These are phyloP conservation scores for Sphecodes monilicornis DNA, from an alignment of 2,888 invertebrate species.

Conservation along the genomic window DNA sequence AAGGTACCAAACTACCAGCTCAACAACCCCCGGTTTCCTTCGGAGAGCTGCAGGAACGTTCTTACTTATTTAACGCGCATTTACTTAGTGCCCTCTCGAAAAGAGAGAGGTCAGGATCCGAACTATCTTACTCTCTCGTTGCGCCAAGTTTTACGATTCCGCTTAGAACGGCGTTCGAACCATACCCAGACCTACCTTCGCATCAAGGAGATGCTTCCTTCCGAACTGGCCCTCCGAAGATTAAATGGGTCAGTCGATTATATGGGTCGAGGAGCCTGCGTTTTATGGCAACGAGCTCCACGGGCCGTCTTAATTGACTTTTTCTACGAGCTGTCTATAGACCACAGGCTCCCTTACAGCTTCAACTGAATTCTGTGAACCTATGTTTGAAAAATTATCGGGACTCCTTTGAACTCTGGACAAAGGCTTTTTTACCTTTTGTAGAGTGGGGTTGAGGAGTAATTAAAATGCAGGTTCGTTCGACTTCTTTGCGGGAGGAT, in stretches of 20 bases:
- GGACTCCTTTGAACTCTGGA: background rate
- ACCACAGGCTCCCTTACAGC: background rate
- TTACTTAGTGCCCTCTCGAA: slow-evolving; percentile 71
- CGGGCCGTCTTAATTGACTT: slow-evolving; percentile 52
- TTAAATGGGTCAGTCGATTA: slow-evolving; percentile 66
- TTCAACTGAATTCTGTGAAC: background rate
- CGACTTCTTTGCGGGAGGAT: background rate
- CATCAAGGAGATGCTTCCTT: slow-evolving; percentile 17
- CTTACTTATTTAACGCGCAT: slow-evolving; percentile 79
- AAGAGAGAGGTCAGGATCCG: slow-evolving; percentile 58
- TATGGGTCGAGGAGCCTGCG: slow-evolving; percentile 37
- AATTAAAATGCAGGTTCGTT: background rate
- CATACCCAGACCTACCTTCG: slow-evolving; percentile 29
- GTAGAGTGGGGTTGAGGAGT: background rate
- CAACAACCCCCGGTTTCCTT: background rate
- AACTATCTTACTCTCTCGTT: slow-evolving; percentile 68
- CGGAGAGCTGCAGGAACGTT: slow-evolving; percentile 39
- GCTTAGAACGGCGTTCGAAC: slow-evolving; percentile 69
- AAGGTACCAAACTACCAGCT: background rate
- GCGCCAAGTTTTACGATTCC: slow-evolving; percentile 69
- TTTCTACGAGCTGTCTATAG: slow-evolving; percentile 14
- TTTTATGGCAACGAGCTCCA: slow-evolving; percentile 59
- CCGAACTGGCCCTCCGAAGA: slow-evolving; percentile 43
- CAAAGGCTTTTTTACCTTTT: background rate
- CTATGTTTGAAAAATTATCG: background rate